Evolutionary conservation across 2,113 vertebrate genomes (phyloP).

Genomic region (Cottus gobio): DNA sequence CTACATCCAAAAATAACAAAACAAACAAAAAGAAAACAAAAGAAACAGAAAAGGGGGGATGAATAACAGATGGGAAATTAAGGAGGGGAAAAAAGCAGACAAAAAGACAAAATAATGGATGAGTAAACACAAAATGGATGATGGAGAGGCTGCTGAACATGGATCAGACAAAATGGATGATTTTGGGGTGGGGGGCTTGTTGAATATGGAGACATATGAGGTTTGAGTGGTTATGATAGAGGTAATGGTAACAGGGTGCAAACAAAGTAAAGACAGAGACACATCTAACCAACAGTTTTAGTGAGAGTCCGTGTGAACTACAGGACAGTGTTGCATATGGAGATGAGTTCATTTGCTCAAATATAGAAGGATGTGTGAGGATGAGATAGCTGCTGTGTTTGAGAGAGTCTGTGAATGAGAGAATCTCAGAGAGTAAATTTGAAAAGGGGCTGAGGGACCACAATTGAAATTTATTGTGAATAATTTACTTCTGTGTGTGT

Average conservation of each 20-base stretch:
- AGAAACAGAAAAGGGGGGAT: conserved; percentile 57
- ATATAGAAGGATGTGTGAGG: conserved; percentile 52
- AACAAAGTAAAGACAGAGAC: conserved; percentile 77
- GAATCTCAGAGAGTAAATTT: conserved; percentile 23
- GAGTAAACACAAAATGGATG: conserved; percentile 81
- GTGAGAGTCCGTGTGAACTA: conserved; percentile 69
- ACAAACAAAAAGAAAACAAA: conserved; percentile 72
- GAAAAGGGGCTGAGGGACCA: conserved; percentile 30
- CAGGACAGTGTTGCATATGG: conserved; percentile 61
- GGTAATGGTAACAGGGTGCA: conserved; percentile 66
- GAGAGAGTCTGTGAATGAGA: conserved; percentile 9
- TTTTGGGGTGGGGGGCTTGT: conserved; percentile 37
- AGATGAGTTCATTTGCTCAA: conserved; percentile 68
- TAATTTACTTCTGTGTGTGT: conserved; percentile 30
- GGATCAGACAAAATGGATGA: conserved; percentile 80
- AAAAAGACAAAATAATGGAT: conserved; percentile 79
- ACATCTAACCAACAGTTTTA: conserved; percentile 70
- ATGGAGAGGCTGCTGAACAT: conserved; percentile 73
- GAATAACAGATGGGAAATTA: conserved; percentile 76
- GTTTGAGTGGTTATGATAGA: conserved; percentile 56
- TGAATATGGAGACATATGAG: conserved; percentile 62
- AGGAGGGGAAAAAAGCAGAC: conserved; percentile 35
- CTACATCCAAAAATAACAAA: conserved; percentile 85
- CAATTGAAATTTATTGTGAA: conserved; percentile 36
- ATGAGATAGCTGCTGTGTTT: conserved; percentile 31